Percentiles rank a stretch among this genome's conserved stretches.
phyloP scores from a whole-genome alignment of 2,888 invertebrate genomes.

The Clivina fossor region DNA sequence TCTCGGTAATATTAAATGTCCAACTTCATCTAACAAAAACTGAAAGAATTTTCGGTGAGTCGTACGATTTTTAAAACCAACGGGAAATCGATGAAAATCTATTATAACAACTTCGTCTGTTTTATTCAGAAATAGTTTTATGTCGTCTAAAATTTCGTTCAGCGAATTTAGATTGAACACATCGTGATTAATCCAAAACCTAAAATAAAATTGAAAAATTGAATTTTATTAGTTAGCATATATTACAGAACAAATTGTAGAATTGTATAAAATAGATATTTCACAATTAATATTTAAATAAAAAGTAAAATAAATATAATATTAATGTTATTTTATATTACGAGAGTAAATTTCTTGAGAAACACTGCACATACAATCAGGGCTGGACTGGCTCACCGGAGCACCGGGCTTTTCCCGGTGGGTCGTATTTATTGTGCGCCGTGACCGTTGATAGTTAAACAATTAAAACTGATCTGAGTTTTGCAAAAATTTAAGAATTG shows the following conservation, averaged over 20 bases:
- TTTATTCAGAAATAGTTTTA: constrained; percentile 59
- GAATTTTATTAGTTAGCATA: not conserved
- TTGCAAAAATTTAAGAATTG: too few relatives aligned
- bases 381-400: too few relatives aligned
- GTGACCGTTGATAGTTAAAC: too few relatives aligned
- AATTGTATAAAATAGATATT: not conserved
- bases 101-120: constrained; percentile 75
- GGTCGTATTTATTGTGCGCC: too few relatives aligned
- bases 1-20: constrained; percentile 56
- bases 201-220: constrained; percentile 8
- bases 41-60: constrained; percentile 57
- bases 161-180: constrained; percentile 56
- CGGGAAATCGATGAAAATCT: constrained; percentile 81
- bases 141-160: constrained; percentile 49
- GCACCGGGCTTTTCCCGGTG: too few relatives aligned
- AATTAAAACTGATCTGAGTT: too few relatives aligned
- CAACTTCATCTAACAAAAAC: constrained; percentile 58
- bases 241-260: not conserved
- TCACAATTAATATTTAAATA: not conserved
- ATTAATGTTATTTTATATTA: not conserved
- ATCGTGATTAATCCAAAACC: constrained; percentile 62
- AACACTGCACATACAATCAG: too few relatives aligned
- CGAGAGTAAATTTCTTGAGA: not conserved
- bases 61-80: constrained; percentile 25
- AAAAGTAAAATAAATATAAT: not conserved